phyloP scores from a whole-genome alignment of 2,797 vertebrate genomes.

The Chaetophractus vellerosus region DNA sequence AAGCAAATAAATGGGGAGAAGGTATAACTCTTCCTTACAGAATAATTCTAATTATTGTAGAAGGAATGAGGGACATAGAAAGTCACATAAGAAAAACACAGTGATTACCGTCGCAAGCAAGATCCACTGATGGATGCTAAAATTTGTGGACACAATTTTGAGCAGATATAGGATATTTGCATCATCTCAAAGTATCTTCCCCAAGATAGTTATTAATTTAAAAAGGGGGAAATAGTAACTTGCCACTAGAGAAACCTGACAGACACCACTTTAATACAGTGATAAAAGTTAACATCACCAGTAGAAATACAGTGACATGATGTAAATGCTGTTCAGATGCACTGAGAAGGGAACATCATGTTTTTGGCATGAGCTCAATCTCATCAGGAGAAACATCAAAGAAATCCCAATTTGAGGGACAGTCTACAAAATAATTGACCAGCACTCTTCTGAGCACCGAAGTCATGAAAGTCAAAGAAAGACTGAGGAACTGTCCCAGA shows the following conservation, averaged over 20 bases:
- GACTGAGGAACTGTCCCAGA: not conserved
- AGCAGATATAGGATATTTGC: not conserved
- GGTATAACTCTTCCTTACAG: not conserved
- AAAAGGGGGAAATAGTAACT: not conserved
- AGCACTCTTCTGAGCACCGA: not conserved
- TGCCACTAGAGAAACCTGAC: not conserved
- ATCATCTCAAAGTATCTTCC: not conserved
- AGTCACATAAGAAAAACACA: not conserved
- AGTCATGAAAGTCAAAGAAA: not conserved
- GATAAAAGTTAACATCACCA: not conserved
- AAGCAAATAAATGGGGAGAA: not conserved
- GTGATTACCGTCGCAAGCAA: not conserved
- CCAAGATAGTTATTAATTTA: not conserved
- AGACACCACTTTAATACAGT: not conserved
- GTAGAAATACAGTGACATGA: not conserved
- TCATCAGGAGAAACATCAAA: not conserved
- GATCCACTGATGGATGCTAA: not conserved
- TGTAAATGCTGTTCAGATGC: rapidly evolving
- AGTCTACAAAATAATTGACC: not conserved
- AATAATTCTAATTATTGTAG: not conserved
- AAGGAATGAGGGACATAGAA: not conserved
- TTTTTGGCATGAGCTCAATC: not conserved
- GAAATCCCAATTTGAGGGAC: not conserved
- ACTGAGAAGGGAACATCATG: not conserved
- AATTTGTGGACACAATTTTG: not conserved